These are phyloP conservation scores for Penaeus monodon DNA, from an alignment of 2,888 invertebrate species.

Conservation along the genomic window DNA sequence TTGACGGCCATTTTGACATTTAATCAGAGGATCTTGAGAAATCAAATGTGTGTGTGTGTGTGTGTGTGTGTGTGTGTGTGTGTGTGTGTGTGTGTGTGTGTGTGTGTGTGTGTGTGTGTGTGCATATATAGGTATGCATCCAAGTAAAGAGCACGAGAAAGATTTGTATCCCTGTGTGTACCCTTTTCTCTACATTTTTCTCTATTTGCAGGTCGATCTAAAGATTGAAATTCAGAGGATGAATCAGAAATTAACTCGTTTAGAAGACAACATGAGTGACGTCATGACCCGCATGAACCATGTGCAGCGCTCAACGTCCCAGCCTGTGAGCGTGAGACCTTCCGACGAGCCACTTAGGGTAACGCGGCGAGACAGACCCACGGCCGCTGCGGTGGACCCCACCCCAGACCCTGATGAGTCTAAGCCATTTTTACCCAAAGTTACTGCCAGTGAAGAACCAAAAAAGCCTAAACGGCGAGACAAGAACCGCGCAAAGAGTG, in stretches of 20 bases:
- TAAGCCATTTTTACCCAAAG: conserved; percentile 39
- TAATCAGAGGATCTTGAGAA: too few relatives aligned
- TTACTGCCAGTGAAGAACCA: conserved; percentile 52
- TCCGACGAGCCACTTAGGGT: conserved; percentile 44
- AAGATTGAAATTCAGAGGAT: conserved; percentile 85
- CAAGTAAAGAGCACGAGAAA: too few relatives aligned
- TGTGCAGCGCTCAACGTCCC: conserved; percentile 46
- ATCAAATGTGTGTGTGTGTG: too few relatives aligned
- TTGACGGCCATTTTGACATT: too few relatives aligned
- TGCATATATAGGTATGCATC: too few relatives aligned
- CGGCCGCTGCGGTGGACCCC: conserved; percentile 65
- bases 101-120: too few relatives aligned
- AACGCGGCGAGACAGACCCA: conserved; percentile 47
- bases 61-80: too few relatives aligned
- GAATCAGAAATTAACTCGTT: conserved; percentile 84
- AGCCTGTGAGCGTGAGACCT: conserved; percentile 56
- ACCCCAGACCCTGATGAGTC: conserved; percentile 49
- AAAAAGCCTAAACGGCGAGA: conserved; percentile 58
- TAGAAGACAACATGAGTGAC: conserved; percentile 89
- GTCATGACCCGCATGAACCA: conserved; percentile 68
- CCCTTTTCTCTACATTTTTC: background rate
- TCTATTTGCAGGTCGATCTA: conserved; percentile 76
- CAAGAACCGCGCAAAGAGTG: conserved; percentile 70
- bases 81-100: background rate
- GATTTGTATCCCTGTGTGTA: background rate